Evolutionary conservation across 2,113 vertebrate species (phyloP).

Genomic region (Malaclemys terrapin): DNA sequence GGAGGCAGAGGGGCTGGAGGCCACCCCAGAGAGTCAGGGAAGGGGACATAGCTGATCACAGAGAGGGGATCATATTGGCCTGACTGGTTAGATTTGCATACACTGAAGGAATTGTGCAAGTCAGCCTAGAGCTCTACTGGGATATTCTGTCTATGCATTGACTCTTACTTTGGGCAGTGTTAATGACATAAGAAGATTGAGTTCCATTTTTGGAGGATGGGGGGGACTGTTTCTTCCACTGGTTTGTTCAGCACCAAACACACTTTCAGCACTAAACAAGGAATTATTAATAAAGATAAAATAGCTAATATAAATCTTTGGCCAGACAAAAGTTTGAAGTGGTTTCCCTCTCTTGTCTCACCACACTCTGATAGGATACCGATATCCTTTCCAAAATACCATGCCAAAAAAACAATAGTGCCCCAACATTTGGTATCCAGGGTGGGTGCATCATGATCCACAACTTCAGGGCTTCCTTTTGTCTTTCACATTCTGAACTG

Average conservation of each 20-base stretch:
- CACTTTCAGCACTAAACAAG: not conserved
- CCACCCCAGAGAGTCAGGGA: too few relatives aligned
- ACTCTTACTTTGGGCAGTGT: not conserved
- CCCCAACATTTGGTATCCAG: not conserved
- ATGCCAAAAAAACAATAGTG: slow-evolving; percentile 5
- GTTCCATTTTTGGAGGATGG: not conserved
- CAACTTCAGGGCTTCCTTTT: slow-evolving; percentile 73
- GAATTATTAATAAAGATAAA: not conserved
- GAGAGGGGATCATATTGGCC: not conserved
- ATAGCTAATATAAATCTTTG: not conserved
- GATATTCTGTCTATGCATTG: fast-evolving
- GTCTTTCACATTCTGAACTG: slow-evolving; percentile 72
- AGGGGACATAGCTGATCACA: not conserved
- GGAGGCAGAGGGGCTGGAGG: too few relatives aligned
- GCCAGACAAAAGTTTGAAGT: not conserved
- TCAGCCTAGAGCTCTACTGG: not conserved
- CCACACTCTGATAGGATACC: not conserved
- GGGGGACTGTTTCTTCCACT: not conserved
- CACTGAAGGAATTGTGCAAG: not conserved
- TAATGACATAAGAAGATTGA: not conserved
- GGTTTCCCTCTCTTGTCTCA: not conserved
- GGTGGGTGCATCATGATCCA: slow-evolving; percentile 34
- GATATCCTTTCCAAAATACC: slow-evolving; percentile 1
- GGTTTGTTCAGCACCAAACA: not conserved
- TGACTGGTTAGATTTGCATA: not conserved